phyloP scores from a whole-genome alignment of 2,888 invertebrate species.

The Melanchra persicariae region DNA sequence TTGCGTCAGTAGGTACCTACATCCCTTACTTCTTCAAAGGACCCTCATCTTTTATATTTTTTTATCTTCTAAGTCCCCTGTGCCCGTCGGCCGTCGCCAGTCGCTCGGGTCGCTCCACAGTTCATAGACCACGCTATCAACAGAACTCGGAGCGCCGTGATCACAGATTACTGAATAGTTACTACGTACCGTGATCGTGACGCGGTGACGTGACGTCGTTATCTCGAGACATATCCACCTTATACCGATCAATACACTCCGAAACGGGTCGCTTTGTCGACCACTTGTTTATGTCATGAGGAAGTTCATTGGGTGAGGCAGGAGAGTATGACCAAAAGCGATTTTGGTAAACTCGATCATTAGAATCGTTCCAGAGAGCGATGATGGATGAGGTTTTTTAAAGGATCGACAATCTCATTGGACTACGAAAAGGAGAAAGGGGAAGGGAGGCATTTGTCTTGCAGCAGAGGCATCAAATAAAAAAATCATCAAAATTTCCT shows the following conservation, averaged over 20 bases:
- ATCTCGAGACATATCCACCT: constrained; percentile 53
- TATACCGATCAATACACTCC: constrained; percentile 46
- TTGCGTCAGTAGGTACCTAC: neutral
- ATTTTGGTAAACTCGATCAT: neutral
- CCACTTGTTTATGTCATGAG: constrained; percentile 12
- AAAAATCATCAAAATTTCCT: too few relatives aligned
- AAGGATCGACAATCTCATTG: too few relatives aligned
- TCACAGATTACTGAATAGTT: too few relatives aligned
- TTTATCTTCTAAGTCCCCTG: constrained; percentile 11
- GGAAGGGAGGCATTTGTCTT: too few relatives aligned
- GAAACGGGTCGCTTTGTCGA: constrained; percentile 37
- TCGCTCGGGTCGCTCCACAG: neutral
- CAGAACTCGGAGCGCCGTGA: neutral
- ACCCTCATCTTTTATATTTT: constrained; percentile 8
- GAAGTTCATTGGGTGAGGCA: constrained; percentile 5
- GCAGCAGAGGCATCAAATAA: too few relatives aligned
- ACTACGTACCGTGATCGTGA: constrained; percentile 24
- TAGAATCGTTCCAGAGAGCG: neutral
- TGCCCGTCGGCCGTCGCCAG: neutral
- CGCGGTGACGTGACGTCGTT: constrained; percentile 12
- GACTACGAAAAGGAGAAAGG: too few relatives aligned
- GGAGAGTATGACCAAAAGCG: neutral
- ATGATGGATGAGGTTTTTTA: too few relatives aligned
- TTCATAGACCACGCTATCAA: constrained; percentile 19
- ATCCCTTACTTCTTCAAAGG: neutral